These are phyloP conservation scores for Entomobrya proxima DNA, from an alignment of 2,888 invertebrate species.

Conservation along the genomic window DNA sequence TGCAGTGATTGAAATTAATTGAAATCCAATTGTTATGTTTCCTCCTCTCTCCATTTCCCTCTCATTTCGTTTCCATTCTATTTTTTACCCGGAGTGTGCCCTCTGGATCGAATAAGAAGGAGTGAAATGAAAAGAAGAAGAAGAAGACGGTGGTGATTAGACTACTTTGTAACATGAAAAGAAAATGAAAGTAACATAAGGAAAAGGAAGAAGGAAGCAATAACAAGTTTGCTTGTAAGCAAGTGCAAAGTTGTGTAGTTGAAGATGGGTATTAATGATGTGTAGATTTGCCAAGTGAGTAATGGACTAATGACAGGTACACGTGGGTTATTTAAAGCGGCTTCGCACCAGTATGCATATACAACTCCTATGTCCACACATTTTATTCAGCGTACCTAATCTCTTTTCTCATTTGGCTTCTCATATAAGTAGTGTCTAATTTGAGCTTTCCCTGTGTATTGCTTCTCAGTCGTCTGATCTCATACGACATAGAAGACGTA, in stretches of 20 bases:
- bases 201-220: neutral
- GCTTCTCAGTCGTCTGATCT: no score
- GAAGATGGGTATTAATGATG: constrained; percentile 63
- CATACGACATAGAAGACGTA: no score
- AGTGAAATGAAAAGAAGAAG: neutral
- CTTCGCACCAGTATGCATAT: neutral
- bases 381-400: neutral
- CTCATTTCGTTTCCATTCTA: neutral
- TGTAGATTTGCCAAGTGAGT: constrained; percentile 60
- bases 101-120: neutral
- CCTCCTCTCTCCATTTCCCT: constrained; percentile 13
- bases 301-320: constrained; percentile 59
- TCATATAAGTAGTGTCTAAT: neutral
- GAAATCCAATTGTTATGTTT: constrained; percentile 63
- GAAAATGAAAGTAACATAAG: constrained; percentile 23
- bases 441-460: no score
- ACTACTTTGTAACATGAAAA: neutral
- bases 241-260: constrained; percentile 58
- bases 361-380: no score
- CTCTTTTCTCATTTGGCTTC: neutral
- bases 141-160: neutral
- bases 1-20: constrained; percentile 65
- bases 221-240: constrained; percentile 1
- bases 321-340: constrained; percentile 41
- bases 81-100: constrained; percentile 17